Evolutionary conservation across 1,140 invertebrate species (phyloP), one percentile per base, ranked within the genome.

Genomic region (Tetramorium alpestre): DNA sequence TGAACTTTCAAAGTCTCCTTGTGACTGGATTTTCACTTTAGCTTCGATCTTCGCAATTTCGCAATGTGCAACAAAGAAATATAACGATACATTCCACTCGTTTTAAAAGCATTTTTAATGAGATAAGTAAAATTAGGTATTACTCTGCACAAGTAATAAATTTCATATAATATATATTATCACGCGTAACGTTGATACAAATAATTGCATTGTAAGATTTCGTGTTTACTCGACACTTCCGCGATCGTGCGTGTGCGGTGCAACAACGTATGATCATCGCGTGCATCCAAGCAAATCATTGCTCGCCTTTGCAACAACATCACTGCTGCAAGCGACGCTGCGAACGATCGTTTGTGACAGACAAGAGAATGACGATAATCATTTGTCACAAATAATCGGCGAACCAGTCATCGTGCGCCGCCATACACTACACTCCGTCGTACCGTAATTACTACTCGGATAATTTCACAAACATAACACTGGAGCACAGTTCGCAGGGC

Each of bases 381-480:
- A 51, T 76, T 76, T 76, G 62, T 80, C 47, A 80, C 44, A 80
- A 80, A 65, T 80, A 80, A 80, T 80, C 76, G 44, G 60, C 60
- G 10, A n/a, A 16, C 28, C 44, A 80, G 22, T 80, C 60, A 80
- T 80, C 76, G 22, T n/a, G 28, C 11, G 16, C 25, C 75, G 25
- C 41, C 18, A 62, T 77, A 62, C 38, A 58, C 28, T 78, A 62
- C 44, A 33, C 33, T 33, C 65, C 28, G 60, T 80, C 54, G 28
- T 65, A 33, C 62, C 47, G 76, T 80, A 80, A 80, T 80, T 80
- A 80, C 60, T 80, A 67, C n/a, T 80, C 76, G 76, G 62, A 80
- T 80, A 80, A 65, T 80, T 65, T 65, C 60, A 65, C 76, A 80
- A 65, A 80, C 60, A 80, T 47, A 65, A 80, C 28, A 28, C 76